These are phyloP conservation scores for Chelon auratus DNA, from an alignment of 2,797 vertebrate genomes.

Conservation along the genomic window DNA sequence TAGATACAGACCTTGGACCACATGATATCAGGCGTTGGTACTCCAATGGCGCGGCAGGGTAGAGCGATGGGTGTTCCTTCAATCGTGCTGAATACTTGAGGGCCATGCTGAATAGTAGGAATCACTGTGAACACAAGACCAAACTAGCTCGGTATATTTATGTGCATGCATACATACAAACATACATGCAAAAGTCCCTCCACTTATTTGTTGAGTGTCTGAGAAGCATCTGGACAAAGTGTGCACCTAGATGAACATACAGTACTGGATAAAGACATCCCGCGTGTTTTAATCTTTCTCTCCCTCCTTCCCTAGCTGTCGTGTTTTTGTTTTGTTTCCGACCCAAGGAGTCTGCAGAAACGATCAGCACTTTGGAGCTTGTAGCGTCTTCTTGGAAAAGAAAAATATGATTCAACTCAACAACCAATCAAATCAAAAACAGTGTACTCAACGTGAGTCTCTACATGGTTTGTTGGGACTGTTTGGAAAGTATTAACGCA, in stretches of 20 bases:
- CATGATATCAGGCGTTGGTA: slow-evolving; percentile 89
- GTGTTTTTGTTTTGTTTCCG: slow-evolving; percentile 36
- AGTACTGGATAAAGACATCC: slow-evolving; percentile 16
- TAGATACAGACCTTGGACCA: slow-evolving; percentile 91
- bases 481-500: slow-evolving; percentile 12
- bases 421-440: slow-evolving; percentile 13
- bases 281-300: slow-evolving; percentile 8
- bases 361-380: slow-evolving; percentile 49
- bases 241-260: neutral
- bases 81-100: slow-evolving; percentile 95
- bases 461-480: neutral
- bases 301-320: slow-evolving; percentile 6
- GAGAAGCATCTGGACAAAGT: slow-evolving; percentile 6
- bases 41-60: slow-evolving; percentile 91
- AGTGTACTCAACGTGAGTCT: neutral
- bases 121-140: slow-evolving; percentile 82
- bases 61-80: slow-evolving; percentile 90
- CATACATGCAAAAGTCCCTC: neutral
- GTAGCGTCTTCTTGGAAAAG: slow-evolving; percentile 20
- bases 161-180: neutral
- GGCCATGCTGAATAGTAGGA: slow-evolving; percentile 94
- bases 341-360: slow-evolving; percentile 58
- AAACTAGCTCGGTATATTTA: neutral
- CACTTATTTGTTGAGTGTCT: slow-evolving; percentile 15
- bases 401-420: neutral